phyloP scores from a whole-genome alignment of 2,797 vertebrate species.

The Cheirogaleus major region DNA sequence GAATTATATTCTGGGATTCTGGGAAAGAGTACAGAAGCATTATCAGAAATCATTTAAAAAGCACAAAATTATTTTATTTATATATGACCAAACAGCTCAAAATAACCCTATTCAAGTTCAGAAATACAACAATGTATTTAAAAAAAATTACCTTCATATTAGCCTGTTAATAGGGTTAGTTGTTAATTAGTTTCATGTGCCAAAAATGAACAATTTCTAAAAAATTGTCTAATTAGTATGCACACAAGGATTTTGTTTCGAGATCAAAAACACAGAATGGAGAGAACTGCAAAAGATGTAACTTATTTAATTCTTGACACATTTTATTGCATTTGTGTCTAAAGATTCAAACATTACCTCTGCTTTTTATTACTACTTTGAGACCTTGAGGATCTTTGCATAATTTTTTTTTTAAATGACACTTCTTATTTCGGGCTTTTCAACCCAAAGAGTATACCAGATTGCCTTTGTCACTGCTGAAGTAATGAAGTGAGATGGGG shows the following conservation, averaged over 20 bases:
- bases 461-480: neutral
- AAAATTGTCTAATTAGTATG: neutral
- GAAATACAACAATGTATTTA: neutral
- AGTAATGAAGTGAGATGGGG: neutral
- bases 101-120: conserved; percentile 18
- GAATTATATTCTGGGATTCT: conserved; percentile 49
- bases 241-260: conserved; percentile 9
- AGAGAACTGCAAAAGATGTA: neutral
- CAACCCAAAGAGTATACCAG: neutral
- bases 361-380: neutral
- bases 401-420: neutral
- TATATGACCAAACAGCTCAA: conserved; percentile 40
- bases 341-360: neutral
- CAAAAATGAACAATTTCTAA: conserved; percentile 37
- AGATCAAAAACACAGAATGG: neutral
- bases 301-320: conserved; percentile 17
- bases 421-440: neutral
- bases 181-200: conserved; percentile 44
- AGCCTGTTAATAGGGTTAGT: neutral
- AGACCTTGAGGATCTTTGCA: neutral
- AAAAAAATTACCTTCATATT: conserved; percentile 18
- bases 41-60: conserved; percentile 10
- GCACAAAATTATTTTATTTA: conserved; percentile 24
- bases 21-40: neutral
- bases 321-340: conserved; percentile 23